Conservation (phyloP, 2,113 vertebrate species). For the Aegotheles bennettii region DNA sequence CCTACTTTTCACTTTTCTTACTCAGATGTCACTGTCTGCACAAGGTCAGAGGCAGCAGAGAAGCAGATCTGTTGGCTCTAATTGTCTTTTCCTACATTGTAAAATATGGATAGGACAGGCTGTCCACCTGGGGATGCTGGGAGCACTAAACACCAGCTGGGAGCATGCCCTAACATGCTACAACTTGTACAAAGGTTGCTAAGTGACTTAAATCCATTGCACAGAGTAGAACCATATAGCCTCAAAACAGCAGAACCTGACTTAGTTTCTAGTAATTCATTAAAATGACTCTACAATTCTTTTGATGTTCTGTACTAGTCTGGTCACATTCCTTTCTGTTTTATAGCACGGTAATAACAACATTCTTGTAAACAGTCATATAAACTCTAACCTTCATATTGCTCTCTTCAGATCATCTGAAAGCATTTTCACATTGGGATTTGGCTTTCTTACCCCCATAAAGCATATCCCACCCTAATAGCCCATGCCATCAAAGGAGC, state of each 20-base stretch:
- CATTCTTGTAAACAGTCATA: conserved; percentile 66
- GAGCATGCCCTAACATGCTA: background rate
- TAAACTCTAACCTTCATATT: conserved; percentile 55
- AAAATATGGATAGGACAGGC: background rate
- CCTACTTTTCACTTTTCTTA: background rate
- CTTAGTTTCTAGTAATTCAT: conserved; percentile 63
- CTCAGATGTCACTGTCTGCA: background rate
- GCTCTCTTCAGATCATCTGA: conserved; percentile 12
- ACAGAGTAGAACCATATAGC: conserved; percentile 3
- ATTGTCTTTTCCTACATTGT: background rate
- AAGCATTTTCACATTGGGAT: conserved; percentile 34
- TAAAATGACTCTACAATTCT: conserved; percentile 58
- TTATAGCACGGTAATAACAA: conserved; percentile 60
- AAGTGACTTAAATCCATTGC: conserved; percentile 54
- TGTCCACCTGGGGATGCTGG: conserved; percentile 19
- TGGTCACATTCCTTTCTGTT: conserved; percentile 62
- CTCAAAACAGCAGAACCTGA: conserved; percentile 42
- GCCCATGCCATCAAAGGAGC: background rate
- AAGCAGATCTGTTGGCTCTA: background rate
- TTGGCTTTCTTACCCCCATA: background rate
- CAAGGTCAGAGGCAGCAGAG: background rate
- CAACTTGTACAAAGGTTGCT: conserved; percentile 48
- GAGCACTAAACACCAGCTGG: background rate
- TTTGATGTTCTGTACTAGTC: conserved; percentile 61
- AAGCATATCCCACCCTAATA: background rate